Percentiles rank a stretch among this genome's conserved stretches.
Conservation (phyloP, 2,888 invertebrate genomes). For the Ptychoptera albimana region DNA sequence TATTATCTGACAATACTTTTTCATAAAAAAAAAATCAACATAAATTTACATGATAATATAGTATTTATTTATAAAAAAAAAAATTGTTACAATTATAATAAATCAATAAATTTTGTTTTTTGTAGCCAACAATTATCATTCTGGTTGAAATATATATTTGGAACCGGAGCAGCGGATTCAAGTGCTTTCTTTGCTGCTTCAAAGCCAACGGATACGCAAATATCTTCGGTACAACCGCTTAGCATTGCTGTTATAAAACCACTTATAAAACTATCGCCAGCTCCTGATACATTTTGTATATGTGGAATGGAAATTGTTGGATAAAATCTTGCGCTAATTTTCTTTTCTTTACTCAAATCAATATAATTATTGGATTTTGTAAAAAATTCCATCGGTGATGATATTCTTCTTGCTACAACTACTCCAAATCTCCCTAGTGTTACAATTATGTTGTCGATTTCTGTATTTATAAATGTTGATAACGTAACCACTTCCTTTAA, state of each 20-base stretch:
- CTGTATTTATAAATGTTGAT: constrained; percentile 27
- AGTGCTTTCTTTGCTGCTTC: constrained; percentile 44
- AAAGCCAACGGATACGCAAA: constrained; percentile 44
- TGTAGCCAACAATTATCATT: constrained; percentile 8
- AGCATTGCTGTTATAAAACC: constrained; percentile 52
- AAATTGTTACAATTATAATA: no score
- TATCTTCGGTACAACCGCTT: constrained; percentile 34
- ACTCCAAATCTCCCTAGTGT: constrained; percentile 47
- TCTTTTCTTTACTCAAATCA: constrained; percentile 12
- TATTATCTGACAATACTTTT: no score
- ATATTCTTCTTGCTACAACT: constrained; percentile 26
- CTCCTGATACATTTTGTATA: constrained; percentile 63
- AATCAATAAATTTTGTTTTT: no score
- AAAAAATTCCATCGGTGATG: constrained; percentile 8
- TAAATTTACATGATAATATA: no score
- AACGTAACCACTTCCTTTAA: constrained; percentile 22
- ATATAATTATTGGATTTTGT: neutral
- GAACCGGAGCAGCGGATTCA: constrained; percentile 42
- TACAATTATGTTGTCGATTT: constrained; percentile 40
- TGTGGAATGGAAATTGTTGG: constrained; percentile 25
- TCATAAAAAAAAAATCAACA: no score
- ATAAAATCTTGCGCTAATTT: constrained; percentile 26
- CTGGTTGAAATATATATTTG: constrained; percentile 23
- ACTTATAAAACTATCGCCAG: constrained; percentile 61
- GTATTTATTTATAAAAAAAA: no score